phyloP scores from a whole-genome alignment of 2,113 vertebrate species.

The Nibea coibor region DNA sequence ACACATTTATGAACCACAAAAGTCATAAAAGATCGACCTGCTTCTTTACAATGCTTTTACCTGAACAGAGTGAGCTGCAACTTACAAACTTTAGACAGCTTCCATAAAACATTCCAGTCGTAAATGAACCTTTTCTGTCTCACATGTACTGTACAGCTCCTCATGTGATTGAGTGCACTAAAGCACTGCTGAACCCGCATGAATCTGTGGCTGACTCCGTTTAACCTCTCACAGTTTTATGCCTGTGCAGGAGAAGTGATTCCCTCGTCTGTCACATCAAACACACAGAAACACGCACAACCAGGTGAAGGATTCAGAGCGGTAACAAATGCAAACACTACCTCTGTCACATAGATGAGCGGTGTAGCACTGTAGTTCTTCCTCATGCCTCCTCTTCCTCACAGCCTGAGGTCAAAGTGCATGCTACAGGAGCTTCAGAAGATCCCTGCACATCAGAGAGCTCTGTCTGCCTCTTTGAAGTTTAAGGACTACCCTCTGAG shows the following conservation, averaged over 20 bases:
- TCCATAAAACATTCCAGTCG: neutral
- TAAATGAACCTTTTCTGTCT: neutral
- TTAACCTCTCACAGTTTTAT: neutral
- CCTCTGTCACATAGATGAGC: constrained; percentile 80
- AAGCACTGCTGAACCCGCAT: neutral
- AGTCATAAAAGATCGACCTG: neutral
- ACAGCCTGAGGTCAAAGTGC: constrained; percentile 69
- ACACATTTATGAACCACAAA: neutral
- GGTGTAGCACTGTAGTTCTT: constrained; percentile 75
- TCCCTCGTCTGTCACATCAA: neutral
- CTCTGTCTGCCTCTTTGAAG: constrained; percentile 53
- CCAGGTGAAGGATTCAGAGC: constrained; percentile 13
- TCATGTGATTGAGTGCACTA: constrained; percentile 6
- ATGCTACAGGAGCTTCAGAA: constrained; percentile 32
- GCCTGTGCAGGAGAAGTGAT: neutral
- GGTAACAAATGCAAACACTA: constrained; percentile 49
- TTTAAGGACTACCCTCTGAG: constrained; percentile 33
- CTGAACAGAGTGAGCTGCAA: neutral
- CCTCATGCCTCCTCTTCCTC: constrained; percentile 77
- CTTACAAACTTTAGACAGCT: neutral
- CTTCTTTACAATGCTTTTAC: neutral
- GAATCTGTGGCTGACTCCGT: constrained; percentile 23
- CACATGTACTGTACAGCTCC: neutral
- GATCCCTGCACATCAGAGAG: constrained; percentile 38
- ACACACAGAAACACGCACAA: neutral